phyloP scores from a whole-genome alignment of 2,797 vertebrate species.

The Cephalopachus bancanus region DNA sequence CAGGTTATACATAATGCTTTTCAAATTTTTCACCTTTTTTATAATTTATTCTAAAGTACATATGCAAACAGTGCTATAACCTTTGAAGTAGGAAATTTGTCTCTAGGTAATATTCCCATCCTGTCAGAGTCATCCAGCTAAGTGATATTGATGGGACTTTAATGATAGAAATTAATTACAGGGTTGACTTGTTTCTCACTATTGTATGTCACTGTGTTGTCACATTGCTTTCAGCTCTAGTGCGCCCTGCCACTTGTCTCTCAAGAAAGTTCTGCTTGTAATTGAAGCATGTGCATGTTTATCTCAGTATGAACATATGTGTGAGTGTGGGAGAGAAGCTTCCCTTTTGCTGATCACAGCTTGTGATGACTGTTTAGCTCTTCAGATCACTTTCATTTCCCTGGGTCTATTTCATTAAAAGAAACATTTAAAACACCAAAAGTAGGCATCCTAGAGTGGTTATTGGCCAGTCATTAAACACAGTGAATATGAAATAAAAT shows the following conservation, averaged over 20 bases:
- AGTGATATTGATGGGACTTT: constrained; percentile 90
- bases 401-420: constrained; percentile 16
- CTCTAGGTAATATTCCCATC: constrained; percentile 79
- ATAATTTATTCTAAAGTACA: constrained; percentile 71
- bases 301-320: constrained; percentile 62
- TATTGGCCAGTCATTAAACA: not conserved
- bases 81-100: constrained; percentile 84
- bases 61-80: constrained; percentile 81
- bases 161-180: constrained; percentile 93
- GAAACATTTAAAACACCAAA: not conserved
- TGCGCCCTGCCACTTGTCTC: constrained; percentile 88
- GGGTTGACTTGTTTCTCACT: constrained; percentile 90
- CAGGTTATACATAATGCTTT: constrained; percentile 47
- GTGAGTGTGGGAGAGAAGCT: not conserved
- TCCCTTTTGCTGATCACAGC: constrained; percentile 54
- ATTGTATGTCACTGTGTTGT: constrained; percentile 86
- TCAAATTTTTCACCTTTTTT: constrained; percentile 77
- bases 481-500: not conserved
- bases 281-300: constrained; percentile 76
- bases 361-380: not conserved
- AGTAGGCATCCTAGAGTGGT: not conserved
- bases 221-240: constrained; percentile 88
- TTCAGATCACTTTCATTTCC: constrained; percentile 51
- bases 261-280: constrained; percentile 88
- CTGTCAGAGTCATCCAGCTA: constrained; percentile 87